These are phyloP conservation scores for Thermophis baileyi DNA, from an alignment of 2,113 vertebrate species.

Conservation along the genomic window DNA sequence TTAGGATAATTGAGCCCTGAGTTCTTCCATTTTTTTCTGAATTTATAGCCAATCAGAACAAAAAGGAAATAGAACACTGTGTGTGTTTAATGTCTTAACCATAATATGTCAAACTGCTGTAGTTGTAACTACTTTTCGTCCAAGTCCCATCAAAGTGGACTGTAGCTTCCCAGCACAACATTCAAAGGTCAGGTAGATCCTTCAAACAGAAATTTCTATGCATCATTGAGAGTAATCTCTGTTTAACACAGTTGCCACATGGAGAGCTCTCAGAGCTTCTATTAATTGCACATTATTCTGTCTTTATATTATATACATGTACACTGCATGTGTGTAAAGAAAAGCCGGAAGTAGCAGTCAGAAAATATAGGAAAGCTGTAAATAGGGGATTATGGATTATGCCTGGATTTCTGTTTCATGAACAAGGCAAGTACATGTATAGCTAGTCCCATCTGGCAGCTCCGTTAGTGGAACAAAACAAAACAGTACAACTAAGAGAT, in stretches of 20 bases:
- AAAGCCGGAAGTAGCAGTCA: neutral
- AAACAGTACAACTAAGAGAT: slow-evolving; percentile 39
- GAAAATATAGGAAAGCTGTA: neutral
- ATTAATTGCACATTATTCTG: neutral
- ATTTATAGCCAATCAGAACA: neutral
- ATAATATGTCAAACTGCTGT: neutral
- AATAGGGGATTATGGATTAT: neutral
- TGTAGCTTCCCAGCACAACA: neutral
- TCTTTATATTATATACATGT: neutral
- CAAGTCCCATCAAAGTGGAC: neutral
- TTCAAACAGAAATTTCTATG: neutral
- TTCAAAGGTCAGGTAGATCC: neutral
- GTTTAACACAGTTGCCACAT: neutral
- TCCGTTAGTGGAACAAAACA: slow-evolving; percentile 39
- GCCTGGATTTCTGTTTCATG: neutral
- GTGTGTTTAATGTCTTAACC: neutral
- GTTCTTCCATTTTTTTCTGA: neutral
- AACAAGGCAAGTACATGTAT: neutral
- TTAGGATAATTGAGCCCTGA: neutral
- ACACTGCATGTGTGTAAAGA: neutral
- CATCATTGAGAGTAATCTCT: neutral
- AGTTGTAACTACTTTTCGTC: neutral
- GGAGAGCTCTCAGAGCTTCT: neutral
- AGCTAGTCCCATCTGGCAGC: slow-evolving; percentile 29
- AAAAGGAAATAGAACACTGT: neutral